Conservation (phyloP, 2,888 invertebrate genomes). For the Polyommatus iphigenia region DNA sequence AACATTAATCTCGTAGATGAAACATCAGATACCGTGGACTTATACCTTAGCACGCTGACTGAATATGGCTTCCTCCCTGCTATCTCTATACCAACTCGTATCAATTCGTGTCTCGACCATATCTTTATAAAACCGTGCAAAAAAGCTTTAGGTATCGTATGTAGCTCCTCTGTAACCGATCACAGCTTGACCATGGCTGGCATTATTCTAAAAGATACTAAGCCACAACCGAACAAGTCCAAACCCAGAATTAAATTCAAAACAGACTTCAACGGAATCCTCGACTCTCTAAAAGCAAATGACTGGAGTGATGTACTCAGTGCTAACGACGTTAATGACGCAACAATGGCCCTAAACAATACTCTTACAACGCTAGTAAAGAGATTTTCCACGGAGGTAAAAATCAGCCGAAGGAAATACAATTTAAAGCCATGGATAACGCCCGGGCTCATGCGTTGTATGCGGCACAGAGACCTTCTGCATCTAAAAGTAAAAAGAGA, state of each 20-base stretch:
- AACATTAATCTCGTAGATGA: background rate
- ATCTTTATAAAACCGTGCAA: background rate
- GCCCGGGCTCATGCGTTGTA: background rate
- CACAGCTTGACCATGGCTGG: conserved; percentile 3
- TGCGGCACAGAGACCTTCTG: background rate
- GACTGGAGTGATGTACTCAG: background rate
- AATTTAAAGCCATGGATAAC: conserved; percentile 1
- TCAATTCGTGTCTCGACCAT: background rate
- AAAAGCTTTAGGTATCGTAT: background rate
- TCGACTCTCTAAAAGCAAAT: background rate
- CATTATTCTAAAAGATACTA: background rate
- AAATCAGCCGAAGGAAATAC: background rate
- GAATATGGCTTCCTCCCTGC: background rate
- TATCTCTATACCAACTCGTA: background rate
- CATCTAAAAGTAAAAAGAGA: background rate
- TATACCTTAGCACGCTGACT: background rate
- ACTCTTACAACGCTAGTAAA: background rate
- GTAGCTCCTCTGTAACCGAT: background rate
- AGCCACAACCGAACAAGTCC: background rate
- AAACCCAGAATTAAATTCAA: background rate
- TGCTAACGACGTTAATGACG: background rate
- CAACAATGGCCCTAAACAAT: background rate
- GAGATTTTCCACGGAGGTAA: background rate
- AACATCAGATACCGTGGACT: background rate
- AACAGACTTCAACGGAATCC: background rate